Percentiles rank a stretch among this genome's conserved stretches.
Conservation (phyloP, 53 echinoderm and acorn worm genomes). For the Stichopus horrens region DNA sequence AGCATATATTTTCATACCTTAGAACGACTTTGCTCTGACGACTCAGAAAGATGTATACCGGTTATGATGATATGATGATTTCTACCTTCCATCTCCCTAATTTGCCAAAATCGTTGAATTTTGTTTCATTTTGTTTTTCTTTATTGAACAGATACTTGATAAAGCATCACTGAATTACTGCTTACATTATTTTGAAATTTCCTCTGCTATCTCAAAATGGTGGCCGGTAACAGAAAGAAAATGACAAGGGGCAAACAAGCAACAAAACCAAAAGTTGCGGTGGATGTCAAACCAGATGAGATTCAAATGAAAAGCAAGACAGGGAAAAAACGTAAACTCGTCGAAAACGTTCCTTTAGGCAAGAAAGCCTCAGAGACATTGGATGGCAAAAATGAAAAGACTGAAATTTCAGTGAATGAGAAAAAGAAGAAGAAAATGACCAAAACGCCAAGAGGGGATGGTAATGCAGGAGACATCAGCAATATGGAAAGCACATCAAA, state of each 20-base stretch:
- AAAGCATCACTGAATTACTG: no score
- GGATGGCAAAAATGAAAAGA: not conserved
- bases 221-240: not conserved
- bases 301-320: not conserved
- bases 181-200: no score
- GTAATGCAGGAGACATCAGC: not conserved
- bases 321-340: not conserved
- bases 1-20: no score
- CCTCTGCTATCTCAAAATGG: not conserved
- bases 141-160: no score
- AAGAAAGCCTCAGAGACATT: not conserved
- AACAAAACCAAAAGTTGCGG: no score
- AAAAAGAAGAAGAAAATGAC: conserved; percentile 11
- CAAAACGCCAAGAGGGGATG: not conserved
- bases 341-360: not conserved
- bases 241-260: not conserved
- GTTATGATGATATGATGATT: no score
- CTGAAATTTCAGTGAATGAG: not conserved
- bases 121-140: no score
- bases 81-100: no score
- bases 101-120: no score
- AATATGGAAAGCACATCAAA: not conserved
- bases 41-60: no score
- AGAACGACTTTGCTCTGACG: no score
- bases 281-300: not conserved